Base-by-base conservation (phyloP, 2,888 invertebrate genomes). In the Protula sp. region DNA sequence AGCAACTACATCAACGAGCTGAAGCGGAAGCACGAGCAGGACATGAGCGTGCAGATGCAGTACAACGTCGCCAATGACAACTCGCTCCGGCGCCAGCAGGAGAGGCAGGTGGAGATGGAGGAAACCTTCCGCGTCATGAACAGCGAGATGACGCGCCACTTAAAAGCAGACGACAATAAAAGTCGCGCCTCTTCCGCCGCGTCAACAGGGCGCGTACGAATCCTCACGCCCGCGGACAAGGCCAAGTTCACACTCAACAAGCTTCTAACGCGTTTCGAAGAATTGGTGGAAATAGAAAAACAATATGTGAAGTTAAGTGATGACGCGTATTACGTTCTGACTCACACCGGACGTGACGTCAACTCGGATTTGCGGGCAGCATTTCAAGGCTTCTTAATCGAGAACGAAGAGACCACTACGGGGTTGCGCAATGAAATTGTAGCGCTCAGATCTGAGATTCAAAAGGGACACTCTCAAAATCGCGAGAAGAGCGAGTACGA, bases 21-120 rank as follows among this genome's bases (percentile, higher is more conserved):
- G 38, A 38, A 38, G 38, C 9, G 19, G 19, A 38, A 38, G 19
- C 38, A 38, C 19, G 9, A 38, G 38, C 9, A 9, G 9, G 38
- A 38, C 19, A 14, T 38, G 38, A 38, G 19, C 9, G 38, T 38
- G 19, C 50, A 50, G 24, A 9, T 50, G 50, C 9, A 50, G 24
- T 50, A 19, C 50, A 50, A 50, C 24, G 50, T 22, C 9, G 50
- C 50, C 50, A 50, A 50, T 50, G 50, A 50, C 24, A 50, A 50
- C 24, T 5, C 50, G 4, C 24, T 50, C 5, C 9, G 50, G 24
- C 9, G 50, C 9, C 5, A n/a, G 14, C 9, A 5, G 5, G 14
- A 50, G 19, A 50, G 50, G 24, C 19, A 50, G 24, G 14, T 19
- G 50, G 50, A 50, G 4, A 9, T 50, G 50, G 50, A 50, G 24